A percentile compares a stretch with the other conserved stretches of the same genome.
phyloP scores from a whole-genome alignment of 2,888 invertebrate species.

The Adela reaumurella region DNA sequence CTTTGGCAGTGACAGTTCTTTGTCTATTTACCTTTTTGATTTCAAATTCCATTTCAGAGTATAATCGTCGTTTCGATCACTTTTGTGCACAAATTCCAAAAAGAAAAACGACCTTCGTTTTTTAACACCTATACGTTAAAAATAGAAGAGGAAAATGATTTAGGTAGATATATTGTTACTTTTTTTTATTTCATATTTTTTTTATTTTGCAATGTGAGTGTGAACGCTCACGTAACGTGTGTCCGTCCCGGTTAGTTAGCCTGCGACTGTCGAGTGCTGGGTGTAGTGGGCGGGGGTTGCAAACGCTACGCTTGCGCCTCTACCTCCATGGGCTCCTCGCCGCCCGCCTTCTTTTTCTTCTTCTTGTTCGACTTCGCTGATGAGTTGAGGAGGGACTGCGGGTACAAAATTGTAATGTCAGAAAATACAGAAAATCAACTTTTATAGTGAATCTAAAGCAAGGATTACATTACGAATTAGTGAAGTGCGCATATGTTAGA shows the following conservation, averaged over 20 bases:
- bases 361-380: conserved; percentile 85
- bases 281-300: neutral
- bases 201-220: too few relatives aligned
- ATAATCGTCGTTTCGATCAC: too few relatives aligned
- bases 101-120: neutral
- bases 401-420: conserved; percentile 5
- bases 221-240: too few relatives aligned
- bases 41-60: too few relatives aligned
- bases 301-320: conserved; percentile 50
- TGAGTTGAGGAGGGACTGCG: conserved; percentile 67
- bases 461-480: too few relatives aligned
- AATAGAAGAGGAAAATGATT: neutral
- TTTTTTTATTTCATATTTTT: neutral
- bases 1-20: too few relatives aligned
- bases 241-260: too few relatives aligned
- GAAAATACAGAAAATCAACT: conserved; percentile 2
- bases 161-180: too few relatives aligned
- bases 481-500: too few relatives aligned
- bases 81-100: neutral
- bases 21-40: too few relatives aligned
- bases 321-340: conserved; percentile 55
- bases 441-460: neutral
- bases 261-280: too few relatives aligned
- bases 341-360: conserved; percentile 81
- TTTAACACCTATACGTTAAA: neutral